These are phyloP conservation scores for Orchesellides sinensis DNA, from an alignment of 2,888 invertebrate genomes.

Conservation along the genomic window DNA sequence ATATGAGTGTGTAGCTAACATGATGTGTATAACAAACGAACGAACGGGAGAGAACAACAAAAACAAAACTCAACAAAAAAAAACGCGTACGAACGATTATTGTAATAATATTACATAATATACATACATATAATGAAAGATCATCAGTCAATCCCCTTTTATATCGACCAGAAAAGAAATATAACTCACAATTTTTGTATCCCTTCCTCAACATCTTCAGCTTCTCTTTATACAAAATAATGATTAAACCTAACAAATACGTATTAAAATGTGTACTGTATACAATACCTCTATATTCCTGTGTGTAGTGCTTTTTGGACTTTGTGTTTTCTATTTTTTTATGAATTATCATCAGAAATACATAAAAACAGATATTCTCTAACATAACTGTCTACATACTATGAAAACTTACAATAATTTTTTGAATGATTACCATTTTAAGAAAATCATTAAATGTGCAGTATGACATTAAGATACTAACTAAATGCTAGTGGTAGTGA, in stretches of 20 bases:
- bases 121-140: conserved; percentile 61
- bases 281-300: background rate
- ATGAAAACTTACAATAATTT: too few relatives aligned
- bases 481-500: conserved; percentile 53
- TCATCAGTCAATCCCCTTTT: conserved; percentile 69
- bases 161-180: conserved; percentile 69
- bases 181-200: conserved; percentile 68
- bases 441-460: too few relatives aligned
- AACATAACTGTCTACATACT: too few relatives aligned
- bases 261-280: background rate
- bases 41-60: conserved; percentile 59
- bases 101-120: conserved; percentile 42
- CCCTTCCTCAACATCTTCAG: conserved; percentile 43
- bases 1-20: conserved; percentile 19
- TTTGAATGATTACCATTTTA: too few relatives aligned
- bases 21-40: conserved; percentile 33
- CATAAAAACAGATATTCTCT: too few relatives aligned
- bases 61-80: conserved; percentile 23
- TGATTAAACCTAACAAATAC: conserved; percentile 18
- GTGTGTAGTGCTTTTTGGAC: background rate
- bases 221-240: conserved; percentile 25
- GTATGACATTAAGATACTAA: conserved; percentile 26
- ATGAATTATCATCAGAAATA: background rate
- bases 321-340: background rate
- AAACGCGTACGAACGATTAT: conserved; percentile 55